phyloP scores from a whole-genome alignment of 1,140 invertebrate genomes.

The Drusus annulatus region DNA sequence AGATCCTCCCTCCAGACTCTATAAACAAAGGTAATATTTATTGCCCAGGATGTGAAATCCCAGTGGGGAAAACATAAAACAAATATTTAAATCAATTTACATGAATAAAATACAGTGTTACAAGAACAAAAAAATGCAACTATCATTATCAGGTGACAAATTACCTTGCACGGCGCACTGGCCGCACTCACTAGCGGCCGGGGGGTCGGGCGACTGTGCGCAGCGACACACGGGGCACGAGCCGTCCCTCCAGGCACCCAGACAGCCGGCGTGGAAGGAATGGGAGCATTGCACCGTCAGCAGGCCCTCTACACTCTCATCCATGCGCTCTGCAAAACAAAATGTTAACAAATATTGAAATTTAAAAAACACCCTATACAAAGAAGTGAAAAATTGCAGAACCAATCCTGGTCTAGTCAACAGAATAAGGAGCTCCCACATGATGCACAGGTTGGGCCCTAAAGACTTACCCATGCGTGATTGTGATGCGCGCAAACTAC shows the following conservation, averaged over 20 bases:
- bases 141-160: too few relatives aligned
- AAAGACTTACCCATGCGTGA: too few relatives aligned
- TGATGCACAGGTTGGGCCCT: too few relatives aligned
- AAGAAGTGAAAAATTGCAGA: background rate
- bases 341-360: conserved; percentile 9
- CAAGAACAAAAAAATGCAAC: background rate
- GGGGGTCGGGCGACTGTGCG: conserved; percentile 93
- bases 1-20: too few relatives aligned
- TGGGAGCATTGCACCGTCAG: conserved; percentile 99
- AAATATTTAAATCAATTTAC: too few relatives aligned
- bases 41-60: too few relatives aligned
- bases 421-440: too few relatives aligned
- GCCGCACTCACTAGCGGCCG: conserved; percentile 67
- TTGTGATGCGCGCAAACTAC: too few relatives aligned
- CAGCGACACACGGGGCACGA: conserved; percentile 87
- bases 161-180: conserved; percentile 54
- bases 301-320: conserved; percentile 97
- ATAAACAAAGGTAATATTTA: too few relatives aligned
- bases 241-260: conserved; percentile 97
- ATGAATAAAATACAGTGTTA: too few relatives aligned
- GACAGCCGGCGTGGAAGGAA: conserved; percentile 95
- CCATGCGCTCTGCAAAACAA: conserved; percentile 90
- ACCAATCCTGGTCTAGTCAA: too few relatives aligned
- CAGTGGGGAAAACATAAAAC: too few relatives aligned
- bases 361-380: background rate